Base-by-base conservation (phyloP, 2,113 vertebrate species). In the Microcebus murinus region DNA sequence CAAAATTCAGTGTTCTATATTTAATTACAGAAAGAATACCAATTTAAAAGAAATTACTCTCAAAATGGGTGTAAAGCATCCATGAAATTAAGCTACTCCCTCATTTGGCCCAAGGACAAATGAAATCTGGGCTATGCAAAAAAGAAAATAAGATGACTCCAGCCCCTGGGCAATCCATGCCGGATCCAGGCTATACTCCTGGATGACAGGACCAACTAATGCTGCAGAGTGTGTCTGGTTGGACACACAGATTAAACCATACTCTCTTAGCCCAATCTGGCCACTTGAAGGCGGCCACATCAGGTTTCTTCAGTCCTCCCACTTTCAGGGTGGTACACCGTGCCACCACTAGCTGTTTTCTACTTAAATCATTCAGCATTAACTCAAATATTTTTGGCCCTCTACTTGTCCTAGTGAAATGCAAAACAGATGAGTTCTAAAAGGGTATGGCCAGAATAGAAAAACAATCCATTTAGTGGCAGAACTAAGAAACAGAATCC, bases 1-100 rank as follows among this genome's bases (percentile, higher is more conserved):
- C 97, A 97, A 96, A 93, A 95, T 89, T 80, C 83, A 95, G 31
- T 71, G 88, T 94, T 97, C 96, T 97, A 88, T 79, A 95, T 92
- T 94, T 97, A 97, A 97, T 23, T 92, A 80, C 13, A 96, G 81
- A 21, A 92, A 90, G 94, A 97, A 94, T 76, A 93, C 87, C 70
- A 92, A 97, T 92, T 96, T 96, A 85, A 86, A 94, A 95, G 67
- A 93, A 94, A 95, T 92, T 61, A 94, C 50, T 97, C 91, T 90
- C 65, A 93, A 97, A 95, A 67, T 92, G 36, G 85, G 79, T 96
- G 77, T 85, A 90, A 94, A 93, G 85, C 68, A 95, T 61, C 61
- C 52, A 87, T 59, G 39, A 94, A 95, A 93, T 92, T 86, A 91
- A 96, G 95, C 59, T 36, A 77, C 45, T 71, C 82, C 82, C n/a